Conservation (phyloP, 2,113 vertebrate species). For the Patagioenas fasciata region DNA sequence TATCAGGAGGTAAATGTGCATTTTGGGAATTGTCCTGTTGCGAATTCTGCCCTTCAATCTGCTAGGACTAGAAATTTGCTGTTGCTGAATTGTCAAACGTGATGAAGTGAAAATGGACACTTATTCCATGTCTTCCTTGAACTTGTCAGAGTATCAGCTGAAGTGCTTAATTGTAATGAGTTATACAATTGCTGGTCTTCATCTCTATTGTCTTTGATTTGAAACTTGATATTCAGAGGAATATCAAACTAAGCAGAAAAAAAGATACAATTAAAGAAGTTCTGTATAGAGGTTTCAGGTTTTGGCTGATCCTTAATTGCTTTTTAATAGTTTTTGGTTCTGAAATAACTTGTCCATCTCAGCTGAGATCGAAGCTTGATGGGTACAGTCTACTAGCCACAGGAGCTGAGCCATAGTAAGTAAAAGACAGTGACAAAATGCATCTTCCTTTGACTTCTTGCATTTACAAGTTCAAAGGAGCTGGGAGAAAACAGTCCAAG, state of each 20-base stretch:
- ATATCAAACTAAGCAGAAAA: not conserved
- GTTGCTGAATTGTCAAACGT: not conserved
- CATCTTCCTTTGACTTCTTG: not conserved
- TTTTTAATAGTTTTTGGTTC: not conserved
- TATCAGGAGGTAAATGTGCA: not conserved
- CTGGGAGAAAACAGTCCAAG: not conserved
- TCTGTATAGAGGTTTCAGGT: not conserved
- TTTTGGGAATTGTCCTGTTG: not conserved
- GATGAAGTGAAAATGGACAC: not conserved
- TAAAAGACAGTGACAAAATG: not conserved
- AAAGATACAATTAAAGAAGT: not conserved
- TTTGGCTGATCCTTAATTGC: not conserved
- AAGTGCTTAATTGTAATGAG: not conserved
- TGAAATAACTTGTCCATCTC: not conserved
- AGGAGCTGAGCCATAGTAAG: not conserved
- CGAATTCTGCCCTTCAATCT: not conserved
- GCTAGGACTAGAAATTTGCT: not conserved
- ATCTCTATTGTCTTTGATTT: not conserved
- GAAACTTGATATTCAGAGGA: not conserved
- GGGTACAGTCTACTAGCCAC: not conserved
- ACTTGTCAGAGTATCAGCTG: not conserved
- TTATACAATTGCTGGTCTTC: not conserved
- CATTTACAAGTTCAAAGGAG: not conserved
- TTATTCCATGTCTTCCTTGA: not conserved
- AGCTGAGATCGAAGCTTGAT: not conserved